Base-by-base conservation (phyloP, 2,113 vertebrate species). In the Etheostoma spectabile region DNA sequence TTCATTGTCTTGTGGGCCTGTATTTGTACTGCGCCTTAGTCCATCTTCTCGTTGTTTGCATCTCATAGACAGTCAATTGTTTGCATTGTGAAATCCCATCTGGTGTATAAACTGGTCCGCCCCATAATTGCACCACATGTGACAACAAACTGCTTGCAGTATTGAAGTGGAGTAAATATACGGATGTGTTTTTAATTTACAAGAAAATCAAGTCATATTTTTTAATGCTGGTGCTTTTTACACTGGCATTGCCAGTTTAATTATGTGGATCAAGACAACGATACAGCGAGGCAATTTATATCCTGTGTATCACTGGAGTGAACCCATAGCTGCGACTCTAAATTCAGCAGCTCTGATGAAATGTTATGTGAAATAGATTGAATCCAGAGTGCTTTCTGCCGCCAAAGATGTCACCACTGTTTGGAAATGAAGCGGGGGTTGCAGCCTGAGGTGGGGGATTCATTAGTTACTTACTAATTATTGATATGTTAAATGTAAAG, bases 321-420 rank as follows among this genome's bases (percentile, higher is more conserved):
- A 74, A 69, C 46, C 10, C 22, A 11, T 27, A 56, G 71, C 79
- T 83, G 62, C 19, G 70, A 83, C 56, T 84, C 57, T 71, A 73
- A 87, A 89, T 83, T 74, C 71, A 83, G 33, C 51, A 74, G 71
- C 79, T 88, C 84, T 86, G 77, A 86, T 87, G 82, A 88, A 74
- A 82, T 86, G 79, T 82, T 82, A 82, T 3, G 45, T 86, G 81
- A 75, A 89, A 85, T 53, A 80, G 59, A 84, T 84, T 59, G 55
- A 79, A 70, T 81, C 64, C n/a, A 53, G 51, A 16, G 35, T 16
- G 52, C 68, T 79, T 84, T 52, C 60, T 70, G 52, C 51, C 3
- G 16, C 77, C 59, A 87, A 82, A 71, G 75, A 74, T 77, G 48
- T 60, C 73, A 78, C 57, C 14, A 33, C 74, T 18, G 61, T 51